phyloP scores from a whole-genome alignment of 2,888 invertebrate species.

The Napeogenes sylphis region DNA sequence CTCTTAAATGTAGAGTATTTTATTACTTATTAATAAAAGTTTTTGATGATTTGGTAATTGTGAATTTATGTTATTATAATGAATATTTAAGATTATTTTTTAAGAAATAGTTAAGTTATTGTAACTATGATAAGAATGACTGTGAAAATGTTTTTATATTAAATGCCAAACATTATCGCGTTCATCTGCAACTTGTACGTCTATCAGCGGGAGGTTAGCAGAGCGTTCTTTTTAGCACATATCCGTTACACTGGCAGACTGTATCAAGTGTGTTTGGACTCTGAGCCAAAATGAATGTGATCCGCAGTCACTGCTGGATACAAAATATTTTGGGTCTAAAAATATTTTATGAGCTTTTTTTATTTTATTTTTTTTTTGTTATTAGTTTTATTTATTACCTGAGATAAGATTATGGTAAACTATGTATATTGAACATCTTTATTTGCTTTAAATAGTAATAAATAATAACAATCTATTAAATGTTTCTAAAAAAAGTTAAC shows the following conservation, averaged over 20 bases:
- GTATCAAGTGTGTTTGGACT: conserved; percentile 37
- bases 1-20: not conserved
- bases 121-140: no score
- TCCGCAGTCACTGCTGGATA: conserved; percentile 1
- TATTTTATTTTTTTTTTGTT: no score
- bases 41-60: not conserved
- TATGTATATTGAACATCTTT: no score
- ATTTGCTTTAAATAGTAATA: no score
- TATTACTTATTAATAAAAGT: conserved; percentile 1
- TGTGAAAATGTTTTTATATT: not conserved
- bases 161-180: conserved; percentile 10
- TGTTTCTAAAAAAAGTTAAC: no score
- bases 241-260: conserved; percentile 48
- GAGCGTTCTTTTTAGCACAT: conserved; percentile 48
- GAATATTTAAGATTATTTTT: no score
- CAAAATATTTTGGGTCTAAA: conserved; percentile 1
- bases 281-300: conserved; percentile 34
- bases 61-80: not conserved
- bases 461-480: no score
- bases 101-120: no score
- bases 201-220: conserved; percentile 34
- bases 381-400: no score
- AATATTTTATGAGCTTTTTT: not conserved
- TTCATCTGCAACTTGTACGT: conserved; percentile 12
- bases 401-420: no score